These are phyloP conservation scores for Allophyes oxyacanthae DNA, from an alignment of 2,888 invertebrate species.

Conservation along the genomic window DNA sequence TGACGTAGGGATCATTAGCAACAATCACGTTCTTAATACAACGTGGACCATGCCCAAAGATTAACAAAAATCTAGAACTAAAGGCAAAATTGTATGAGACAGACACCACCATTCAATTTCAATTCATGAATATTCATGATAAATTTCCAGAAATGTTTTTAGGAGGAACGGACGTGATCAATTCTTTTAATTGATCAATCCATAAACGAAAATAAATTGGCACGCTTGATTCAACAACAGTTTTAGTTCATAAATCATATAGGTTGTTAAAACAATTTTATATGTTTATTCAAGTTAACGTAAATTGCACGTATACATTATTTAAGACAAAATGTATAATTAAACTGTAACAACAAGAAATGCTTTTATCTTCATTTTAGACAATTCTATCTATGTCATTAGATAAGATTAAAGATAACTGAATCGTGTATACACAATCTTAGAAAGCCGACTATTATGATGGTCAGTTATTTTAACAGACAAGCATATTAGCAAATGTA, in stretches of 20 bases:
- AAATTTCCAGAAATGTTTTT: too few relatives aligned
- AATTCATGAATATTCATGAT: too few relatives aligned
- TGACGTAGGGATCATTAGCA: too few relatives aligned
- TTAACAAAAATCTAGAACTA: too few relatives aligned
- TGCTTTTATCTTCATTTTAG: slow-evolving; percentile 4
- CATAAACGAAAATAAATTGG: too few relatives aligned
- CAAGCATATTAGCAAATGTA: slow-evolving; percentile 33
- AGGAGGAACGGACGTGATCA: too few relatives aligned
- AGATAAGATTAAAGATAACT: slow-evolving; percentile 38
- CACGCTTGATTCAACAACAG: too few relatives aligned
- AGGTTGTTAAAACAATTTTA: slow-evolving; percentile 13
- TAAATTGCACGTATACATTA: slow-evolving; percentile 7
- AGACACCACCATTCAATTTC: too few relatives aligned
- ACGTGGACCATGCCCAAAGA: too few relatives aligned
- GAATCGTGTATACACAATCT: slow-evolving; percentile 11
- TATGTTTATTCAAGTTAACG: neutral
- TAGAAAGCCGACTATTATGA: slow-evolving; percentile 38
- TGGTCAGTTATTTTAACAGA: slow-evolving; percentile 54
- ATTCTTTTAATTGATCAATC: too few relatives aligned
- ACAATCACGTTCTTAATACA: too few relatives aligned
- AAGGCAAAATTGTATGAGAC: too few relatives aligned
- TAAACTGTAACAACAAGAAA: neutral
- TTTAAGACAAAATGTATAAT: neutral
- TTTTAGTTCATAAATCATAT: neutral
- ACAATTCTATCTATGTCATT: slow-evolving; percentile 23